Conservation (phyloP, 2,113 vertebrate species). For the Pavo muticus region DNA sequence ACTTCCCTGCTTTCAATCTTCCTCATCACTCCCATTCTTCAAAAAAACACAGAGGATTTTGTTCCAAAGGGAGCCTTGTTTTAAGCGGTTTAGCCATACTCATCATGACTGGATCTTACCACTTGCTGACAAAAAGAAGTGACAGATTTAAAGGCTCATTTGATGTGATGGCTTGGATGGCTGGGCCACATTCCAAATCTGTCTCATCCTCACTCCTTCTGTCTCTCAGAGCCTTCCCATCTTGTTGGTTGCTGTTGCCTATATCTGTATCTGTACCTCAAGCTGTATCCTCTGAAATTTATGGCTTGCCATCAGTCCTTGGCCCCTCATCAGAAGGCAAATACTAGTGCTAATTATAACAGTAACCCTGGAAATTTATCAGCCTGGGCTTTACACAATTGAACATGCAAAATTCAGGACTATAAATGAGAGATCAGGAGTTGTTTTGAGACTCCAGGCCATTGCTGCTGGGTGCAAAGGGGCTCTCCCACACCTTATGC, state of each 20-base stretch:
- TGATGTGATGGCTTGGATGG: neutral
- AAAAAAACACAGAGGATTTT: neutral
- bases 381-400: neutral
- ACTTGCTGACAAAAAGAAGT: neutral
- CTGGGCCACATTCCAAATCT: neutral
- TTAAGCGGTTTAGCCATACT: neutral
- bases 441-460: neutral
- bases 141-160: neutral
- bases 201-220: neutral
- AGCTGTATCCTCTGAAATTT: neutral
- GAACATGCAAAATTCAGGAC: neutral
- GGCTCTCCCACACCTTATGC: neutral
- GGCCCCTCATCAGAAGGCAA: neutral
- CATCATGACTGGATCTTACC: neutral
- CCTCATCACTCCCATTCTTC: neutral
- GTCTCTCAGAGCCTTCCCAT: neutral
- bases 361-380: neutral
- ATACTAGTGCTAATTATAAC: neutral
- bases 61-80: neutral
- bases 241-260: neutral
- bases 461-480: neutral
- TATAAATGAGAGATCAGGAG: fast-evolving
- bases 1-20: constrained; percentile 23
- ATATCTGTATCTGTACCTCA: neutral
- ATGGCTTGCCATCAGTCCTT: neutral